Base-by-base conservation (phyloP, 64 coral and sea anemone genomes). In the Orbicella faveolata region DNA sequence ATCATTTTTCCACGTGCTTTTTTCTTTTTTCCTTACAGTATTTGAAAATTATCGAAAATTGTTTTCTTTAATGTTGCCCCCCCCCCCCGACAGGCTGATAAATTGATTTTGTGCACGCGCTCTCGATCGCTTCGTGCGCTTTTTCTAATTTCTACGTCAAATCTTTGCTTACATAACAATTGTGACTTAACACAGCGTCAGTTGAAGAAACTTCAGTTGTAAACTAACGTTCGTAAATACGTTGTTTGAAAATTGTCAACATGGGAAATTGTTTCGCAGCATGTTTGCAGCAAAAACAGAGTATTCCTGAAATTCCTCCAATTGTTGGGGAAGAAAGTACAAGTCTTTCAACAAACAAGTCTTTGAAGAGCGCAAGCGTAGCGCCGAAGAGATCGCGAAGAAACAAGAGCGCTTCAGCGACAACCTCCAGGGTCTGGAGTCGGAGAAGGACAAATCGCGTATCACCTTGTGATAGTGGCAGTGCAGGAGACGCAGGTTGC, bases 181-280 rank as follows among this genome's bases (percentile, higher is more conserved):
- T 15, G 34, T 59, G 36, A 63, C 36, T 81, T 16, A 16, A 36
- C 55, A 54, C 34, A 82, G 20, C 5, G 4, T 12, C 59, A 82
- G 62, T 82, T 64, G 57, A 33, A 36, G 14, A 64, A 34, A 26
- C 2, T 64, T 82, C 17, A 64, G 25, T 16, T 36, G 6, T 33
- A 37, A 16, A 82, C 79, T 82, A 4, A 16, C 63, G 62, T 64
- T 11, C 13, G 16, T 57, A 36, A 34, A 33, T 20, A 30, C 59
- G 18, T 61, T 64, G n/a, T 59, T 59, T 14, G 15, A 59, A 59
- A 82, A 30, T 30, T 5, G 8, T 61, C 34, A 63, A 36, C 62
- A 82, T 82, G 79, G 79, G 79, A 82, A 82, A 82, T 82, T 82
- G 79, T 9, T 63, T 82, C 53, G 57, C 79, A 36, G 36, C 18